phyloP scores from a whole-genome alignment of 2,113 vertebrate species.

The Brachypteracias leptosomus region DNA sequence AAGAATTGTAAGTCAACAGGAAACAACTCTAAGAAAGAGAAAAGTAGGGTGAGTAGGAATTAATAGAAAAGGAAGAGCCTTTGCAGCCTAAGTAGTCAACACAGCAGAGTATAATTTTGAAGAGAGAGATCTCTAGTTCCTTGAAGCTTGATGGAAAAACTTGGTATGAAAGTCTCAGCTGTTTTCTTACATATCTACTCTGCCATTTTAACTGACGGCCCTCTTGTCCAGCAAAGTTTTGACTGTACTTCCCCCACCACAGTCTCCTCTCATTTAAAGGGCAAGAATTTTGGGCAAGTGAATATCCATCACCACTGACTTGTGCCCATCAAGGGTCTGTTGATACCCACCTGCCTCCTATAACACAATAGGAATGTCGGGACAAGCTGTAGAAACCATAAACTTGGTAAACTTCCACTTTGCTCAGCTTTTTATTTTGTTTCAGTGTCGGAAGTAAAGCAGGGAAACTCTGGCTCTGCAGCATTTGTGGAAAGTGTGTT shows the following conservation, averaged over 20 bases:
- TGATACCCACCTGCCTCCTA: not conserved
- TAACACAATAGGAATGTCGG: not conserved
- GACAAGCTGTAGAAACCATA: not conserved
- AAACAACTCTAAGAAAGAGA: not conserved
- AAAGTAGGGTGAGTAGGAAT: not conserved
- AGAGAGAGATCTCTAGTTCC: not conserved
- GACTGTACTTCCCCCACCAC: accelerated
- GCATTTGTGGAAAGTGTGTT: not conserved
- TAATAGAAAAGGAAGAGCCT: not conserved
- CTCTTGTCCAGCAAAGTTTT: not conserved
- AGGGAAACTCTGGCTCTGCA: not conserved
- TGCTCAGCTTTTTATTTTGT: not conserved
- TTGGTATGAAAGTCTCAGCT: not conserved
- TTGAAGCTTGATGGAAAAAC: not conserved
- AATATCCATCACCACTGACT: not conserved
- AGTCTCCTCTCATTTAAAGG: not conserved
- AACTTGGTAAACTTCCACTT: not conserved
- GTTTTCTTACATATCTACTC: not conserved
- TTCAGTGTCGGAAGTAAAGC: not conserved
- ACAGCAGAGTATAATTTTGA: not conserved
- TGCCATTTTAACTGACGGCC: not conserved
- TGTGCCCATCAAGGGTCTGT: not conserved
- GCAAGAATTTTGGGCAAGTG: not conserved
- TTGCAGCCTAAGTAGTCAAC: not conserved
- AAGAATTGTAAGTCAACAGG: not conserved